Evolutionary conservation across 2,113 vertebrate species (phyloP), one percentile per base, ranked within the genome.

Genomic region (Pluvialis apricaria): DNA sequence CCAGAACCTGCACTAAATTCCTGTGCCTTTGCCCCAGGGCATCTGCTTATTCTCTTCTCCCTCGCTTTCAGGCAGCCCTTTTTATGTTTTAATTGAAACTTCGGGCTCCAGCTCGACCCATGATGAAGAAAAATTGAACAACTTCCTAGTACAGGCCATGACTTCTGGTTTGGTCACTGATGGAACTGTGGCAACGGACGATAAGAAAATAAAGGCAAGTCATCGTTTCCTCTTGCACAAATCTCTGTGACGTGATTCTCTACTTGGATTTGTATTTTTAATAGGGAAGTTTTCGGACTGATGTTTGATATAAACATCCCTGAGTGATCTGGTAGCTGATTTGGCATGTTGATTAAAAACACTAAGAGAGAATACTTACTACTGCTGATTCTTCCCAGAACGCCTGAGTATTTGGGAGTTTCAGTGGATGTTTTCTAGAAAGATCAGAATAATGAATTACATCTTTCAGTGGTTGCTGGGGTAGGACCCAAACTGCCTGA

Each of bases 61-160:
- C 34, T 92, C 9, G 22, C 84, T 94, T 96, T 80, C 97, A 99
- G 99, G 98, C 49, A 98, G 98, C 64, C 98, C 98, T 0, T 99
- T 99, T 95, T 99, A 99, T 85, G 97, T 99, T 47, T 94, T 99
- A 70, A 98, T 99, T 34, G 99, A 99, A 98, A 99, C 99, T 2
- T 99, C 99, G 0, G 99, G 99, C 44, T 99, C 99, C 17, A 98
- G 97, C 51, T 80, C 96, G 0, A 86, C 60, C 15, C 99, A 99
- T 0, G 99, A 99, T 21, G 97, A 98, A 10, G 98, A 99, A 96
- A 99, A 99, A 96, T 97, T 99, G 52, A 98, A 97, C 93, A 91
- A 52, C 78, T 99, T 99, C 95, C 94, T 99, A 38, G 98, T 99
- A 31, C 96, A 97, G 34, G 98, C 97, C 11, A 98, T 99, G 98